Evolutionary conservation across 1,140 invertebrate genomes (phyloP).

Genomic region (Papilio polyxenes): DNA sequence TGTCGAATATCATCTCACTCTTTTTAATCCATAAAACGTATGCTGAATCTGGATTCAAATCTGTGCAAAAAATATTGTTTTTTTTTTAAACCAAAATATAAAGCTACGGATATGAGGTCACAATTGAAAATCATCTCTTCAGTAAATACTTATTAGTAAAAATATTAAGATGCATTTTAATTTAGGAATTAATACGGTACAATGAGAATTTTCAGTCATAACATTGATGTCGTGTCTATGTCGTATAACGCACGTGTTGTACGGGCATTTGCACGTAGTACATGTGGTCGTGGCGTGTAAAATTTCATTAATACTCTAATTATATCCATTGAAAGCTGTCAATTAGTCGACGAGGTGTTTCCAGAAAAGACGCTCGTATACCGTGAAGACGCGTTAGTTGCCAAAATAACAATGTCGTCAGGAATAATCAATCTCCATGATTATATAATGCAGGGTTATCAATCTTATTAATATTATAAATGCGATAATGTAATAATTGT

Average conservation of each 20-base stretch:
- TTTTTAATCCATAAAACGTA: too few species aligned
- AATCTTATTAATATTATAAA: too few species aligned
- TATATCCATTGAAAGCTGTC: constrained; percentile 31
- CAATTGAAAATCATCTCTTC: too few species aligned
- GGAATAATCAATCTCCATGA: constrained; percentile 44
- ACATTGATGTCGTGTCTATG: background rate
- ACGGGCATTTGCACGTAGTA: background rate
- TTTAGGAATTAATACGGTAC: too few species aligned
- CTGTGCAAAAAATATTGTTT: too few species aligned
- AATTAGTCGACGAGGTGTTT: constrained; percentile 23
- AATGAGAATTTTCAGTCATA: background rate
- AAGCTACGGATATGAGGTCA: background rate
- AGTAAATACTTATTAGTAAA: too few species aligned
- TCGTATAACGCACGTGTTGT: background rate
- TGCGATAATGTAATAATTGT: background rate
- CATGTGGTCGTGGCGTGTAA: background rate
- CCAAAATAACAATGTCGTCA: constrained; percentile 45
- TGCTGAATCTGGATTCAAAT: too few species aligned
- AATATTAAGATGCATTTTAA: too few species aligned
- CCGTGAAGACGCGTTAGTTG: constrained; percentile 41
- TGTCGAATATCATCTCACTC: too few species aligned
- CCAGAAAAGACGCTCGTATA: constrained; percentile 21
- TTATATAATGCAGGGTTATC: constrained; percentile 12
- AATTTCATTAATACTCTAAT: constrained; percentile 32
- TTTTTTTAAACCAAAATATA: too few species aligned